Conservation (phyloP, 1,140 invertebrate species). For the Penaeus chinensis region DNA sequence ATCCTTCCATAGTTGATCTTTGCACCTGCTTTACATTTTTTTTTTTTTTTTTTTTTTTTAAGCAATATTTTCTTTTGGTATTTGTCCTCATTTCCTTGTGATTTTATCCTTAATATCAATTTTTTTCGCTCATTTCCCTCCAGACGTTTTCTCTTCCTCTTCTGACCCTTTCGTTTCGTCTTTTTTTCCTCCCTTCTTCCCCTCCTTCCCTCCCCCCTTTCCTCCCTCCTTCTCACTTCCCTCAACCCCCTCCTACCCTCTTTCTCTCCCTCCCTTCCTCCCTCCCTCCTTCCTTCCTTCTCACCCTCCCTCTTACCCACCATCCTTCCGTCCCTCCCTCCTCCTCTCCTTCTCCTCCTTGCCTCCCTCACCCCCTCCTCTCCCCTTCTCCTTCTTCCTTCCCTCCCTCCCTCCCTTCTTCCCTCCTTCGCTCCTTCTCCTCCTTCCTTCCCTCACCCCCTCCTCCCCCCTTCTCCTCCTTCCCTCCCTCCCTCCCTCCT, state of each 20-base stretch:
- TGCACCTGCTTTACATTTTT: too few species aligned
- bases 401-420: background rate
- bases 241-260: too few species aligned
- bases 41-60: too few species aligned
- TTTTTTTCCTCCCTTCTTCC: background rate
- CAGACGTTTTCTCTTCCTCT: background rate
- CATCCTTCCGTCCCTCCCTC: background rate
- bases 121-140: background rate
- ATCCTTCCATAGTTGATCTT: too few species aligned
- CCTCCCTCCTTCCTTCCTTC: too few species aligned
- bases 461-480: too few species aligned
- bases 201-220: background rate
- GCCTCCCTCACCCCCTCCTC: background rate
- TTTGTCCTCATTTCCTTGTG: too few species aligned
- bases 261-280: too few species aligned
- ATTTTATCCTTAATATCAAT: background rate
- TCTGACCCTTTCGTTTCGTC: background rate
- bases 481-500: background rate
- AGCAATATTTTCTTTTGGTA: too few species aligned
- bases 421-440: background rate
- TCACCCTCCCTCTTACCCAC: background rate
- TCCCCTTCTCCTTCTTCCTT: background rate
- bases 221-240: too few species aligned
- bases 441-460: background rate
- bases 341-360: background rate